Conservation (phyloP, 2,113 vertebrate genomes). For the Propithecus coquereli region DNA sequence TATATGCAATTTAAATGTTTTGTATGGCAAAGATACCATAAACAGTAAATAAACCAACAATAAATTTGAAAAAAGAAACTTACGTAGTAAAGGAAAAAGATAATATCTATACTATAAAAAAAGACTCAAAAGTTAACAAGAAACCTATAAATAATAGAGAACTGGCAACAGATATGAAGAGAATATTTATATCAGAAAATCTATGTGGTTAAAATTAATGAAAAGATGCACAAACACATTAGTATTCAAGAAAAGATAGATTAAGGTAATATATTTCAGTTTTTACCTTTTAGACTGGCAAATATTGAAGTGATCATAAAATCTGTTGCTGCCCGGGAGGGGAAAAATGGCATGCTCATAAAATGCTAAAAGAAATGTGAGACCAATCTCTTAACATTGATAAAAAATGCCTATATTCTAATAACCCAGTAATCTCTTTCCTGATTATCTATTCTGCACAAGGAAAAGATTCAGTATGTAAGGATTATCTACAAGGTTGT, state of each 20-base stretch:
- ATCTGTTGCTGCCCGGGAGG: neutral
- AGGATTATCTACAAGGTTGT: neutral
- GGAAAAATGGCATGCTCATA: neutral
- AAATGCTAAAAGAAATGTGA: neutral
- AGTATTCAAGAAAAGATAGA: neutral
- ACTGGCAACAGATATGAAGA: neutral
- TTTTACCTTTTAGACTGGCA: neutral
- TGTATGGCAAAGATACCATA: neutral
- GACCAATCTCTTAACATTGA: neutral
- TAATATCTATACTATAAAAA: neutral
- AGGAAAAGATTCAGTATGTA: neutral
- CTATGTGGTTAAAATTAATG: neutral
- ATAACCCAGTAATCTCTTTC: neutral
- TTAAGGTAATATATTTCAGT: neutral
- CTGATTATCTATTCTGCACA: neutral
- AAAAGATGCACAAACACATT: neutral
- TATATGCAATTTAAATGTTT: neutral
- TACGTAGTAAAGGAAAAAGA: neutral
- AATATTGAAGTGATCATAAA: conserved; percentile 33
- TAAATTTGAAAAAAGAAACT: neutral
- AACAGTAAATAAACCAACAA: neutral
- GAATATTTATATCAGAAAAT: neutral
- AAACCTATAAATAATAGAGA: neutral
- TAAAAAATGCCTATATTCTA: neutral
- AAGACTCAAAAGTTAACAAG: neutral